Conservation (phyloP, 2,113 vertebrate species). For the Probosciger aterrimus region DNA sequence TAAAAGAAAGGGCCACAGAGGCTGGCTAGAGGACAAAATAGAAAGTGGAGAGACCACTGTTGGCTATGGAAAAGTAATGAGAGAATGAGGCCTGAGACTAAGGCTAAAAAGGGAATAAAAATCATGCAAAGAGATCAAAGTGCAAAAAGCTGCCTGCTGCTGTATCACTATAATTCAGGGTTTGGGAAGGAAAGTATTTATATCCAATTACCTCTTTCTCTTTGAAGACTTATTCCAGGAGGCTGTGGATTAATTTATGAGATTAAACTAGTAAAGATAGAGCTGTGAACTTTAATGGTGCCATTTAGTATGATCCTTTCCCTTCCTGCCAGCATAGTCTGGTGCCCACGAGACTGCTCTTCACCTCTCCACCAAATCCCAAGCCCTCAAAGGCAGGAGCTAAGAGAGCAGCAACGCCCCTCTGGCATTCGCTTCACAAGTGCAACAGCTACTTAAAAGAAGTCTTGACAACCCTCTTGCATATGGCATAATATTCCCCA, state of each 20-base stretch:
- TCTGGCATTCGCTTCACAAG: background rate
- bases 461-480: background rate
- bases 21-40: background rate
- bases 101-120: background rate
- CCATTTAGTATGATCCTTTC: slow-evolving; percentile 41
- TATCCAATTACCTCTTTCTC: slow-evolving; percentile 38
- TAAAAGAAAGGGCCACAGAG: background rate
- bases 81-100: background rate
- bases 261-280: slow-evolving; percentile 54
- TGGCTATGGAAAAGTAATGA: background rate
- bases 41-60: background rate
- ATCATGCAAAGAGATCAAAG: slow-evolving; percentile 5
- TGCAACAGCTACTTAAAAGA: background rate
- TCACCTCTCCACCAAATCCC: background rate
- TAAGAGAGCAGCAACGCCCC: background rate
- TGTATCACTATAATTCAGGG: background rate
- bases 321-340: slow-evolving; percentile 14
- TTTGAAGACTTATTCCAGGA: slow-evolving; percentile 47
- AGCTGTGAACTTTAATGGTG: slow-evolving; percentile 4
- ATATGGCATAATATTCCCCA: background rate
- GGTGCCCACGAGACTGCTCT: background rate
- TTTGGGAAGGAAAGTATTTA: slow-evolving; percentile 15
- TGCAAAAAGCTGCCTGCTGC: background rate
- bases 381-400: background rate
- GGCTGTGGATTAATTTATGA: slow-evolving; percentile 62